Evolutionary conservation across 2,888 invertebrate species (phyloP), one percentile per base, ranked within the genome.

Genomic region (Diabrotica balteata): DNA sequence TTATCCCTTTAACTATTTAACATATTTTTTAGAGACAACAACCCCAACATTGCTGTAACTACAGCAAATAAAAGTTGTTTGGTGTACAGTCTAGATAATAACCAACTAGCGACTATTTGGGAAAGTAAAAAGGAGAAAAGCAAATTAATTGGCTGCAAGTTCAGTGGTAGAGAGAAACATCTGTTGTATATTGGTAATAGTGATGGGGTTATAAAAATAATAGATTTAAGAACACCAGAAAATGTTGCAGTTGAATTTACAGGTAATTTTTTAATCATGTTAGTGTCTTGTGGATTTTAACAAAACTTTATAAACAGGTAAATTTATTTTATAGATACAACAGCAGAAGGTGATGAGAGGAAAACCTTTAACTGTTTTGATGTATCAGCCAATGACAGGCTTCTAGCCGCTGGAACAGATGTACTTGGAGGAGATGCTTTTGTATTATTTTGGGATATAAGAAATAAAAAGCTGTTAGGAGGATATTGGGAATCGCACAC

Each of bases 401-500:
- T 93, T 59, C 76, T 95, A 66, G 91, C 92, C 79, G 91, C 90
- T 1, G 95, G 95, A 61, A 93, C 93, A 1, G 90, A 91, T 79
- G 81, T 91, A 42, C 85, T 88, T 53, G 86, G 88, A 63, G 88
- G 89, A 32, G 92, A 93, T 79, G 88, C 92, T 0, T 94, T 88
- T 81, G 85, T 95, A 11, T 83, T 94, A 69, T 95, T 95, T 84
- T 95, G 93, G 90, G 95, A 95, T 84, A 84, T 90, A 32, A 86
- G 94, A 69, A 85, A 86, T 68, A 79, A 85, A 0, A 86, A 86
- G 69, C 85, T 91, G 9, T 84, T 93, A 2, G 95, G 95, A 0
- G 92, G 91, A 0, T 96, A 95, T 80, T 92, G 91, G 90, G 92
- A 95, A 76, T 90, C 92, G 7, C 95, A 95, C 80, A 89, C 90